These are phyloP conservation scores for Orussus abietinus DNA, from an alignment of 1,140 invertebrate genomes.

Conservation along the genomic window DNA sequence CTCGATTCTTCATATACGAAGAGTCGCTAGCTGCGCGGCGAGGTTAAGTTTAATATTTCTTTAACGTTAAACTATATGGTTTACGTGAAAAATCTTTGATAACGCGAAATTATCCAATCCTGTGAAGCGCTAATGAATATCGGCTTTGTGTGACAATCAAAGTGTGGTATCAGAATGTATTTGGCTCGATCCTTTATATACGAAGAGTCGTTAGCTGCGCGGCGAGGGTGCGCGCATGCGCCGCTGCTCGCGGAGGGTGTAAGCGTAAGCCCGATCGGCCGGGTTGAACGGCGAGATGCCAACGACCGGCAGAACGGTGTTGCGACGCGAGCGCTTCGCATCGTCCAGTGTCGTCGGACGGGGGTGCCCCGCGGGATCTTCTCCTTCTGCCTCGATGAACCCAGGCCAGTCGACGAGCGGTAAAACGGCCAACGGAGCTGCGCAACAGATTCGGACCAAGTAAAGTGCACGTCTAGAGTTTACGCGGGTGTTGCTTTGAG, in stretches of 20 bases:
- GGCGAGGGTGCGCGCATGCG: slow-evolving; percentile 4
- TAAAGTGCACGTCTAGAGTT: neutral
- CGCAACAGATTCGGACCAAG: neutral
- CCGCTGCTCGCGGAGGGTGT: slow-evolving; percentile 5
- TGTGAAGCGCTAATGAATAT: neutral
- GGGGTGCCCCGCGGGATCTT: slow-evolving; percentile 2
- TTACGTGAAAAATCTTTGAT: neutral
- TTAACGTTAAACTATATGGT: neutral
- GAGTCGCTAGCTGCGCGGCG: no score
- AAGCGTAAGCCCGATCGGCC: slow-evolving; percentile 31
- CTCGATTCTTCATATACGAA: no score
- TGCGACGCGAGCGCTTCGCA: slow-evolving; percentile 34
- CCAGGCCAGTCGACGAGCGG: neutral
- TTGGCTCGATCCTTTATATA: neutral
- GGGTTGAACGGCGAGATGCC: slow-evolving; percentile 35
- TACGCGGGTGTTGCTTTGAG: no score
- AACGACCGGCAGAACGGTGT: slow-evolving; percentile 41
- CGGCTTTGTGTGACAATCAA: neutral
- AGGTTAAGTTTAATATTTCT: neutral
- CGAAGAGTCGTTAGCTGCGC: neutral
- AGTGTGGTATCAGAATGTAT: neutral
- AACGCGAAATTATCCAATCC: no score
- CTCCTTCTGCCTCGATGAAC: neutral
- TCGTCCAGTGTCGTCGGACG: slow-evolving; percentile 9
- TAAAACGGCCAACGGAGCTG: neutral